A percentile compares a stretch with the other conserved stretches of the same genome.
Evolutionary conservation across 2,797 vertebrate species (phyloP).

Genomic region (Eleutherodactylus coqui): DNA sequence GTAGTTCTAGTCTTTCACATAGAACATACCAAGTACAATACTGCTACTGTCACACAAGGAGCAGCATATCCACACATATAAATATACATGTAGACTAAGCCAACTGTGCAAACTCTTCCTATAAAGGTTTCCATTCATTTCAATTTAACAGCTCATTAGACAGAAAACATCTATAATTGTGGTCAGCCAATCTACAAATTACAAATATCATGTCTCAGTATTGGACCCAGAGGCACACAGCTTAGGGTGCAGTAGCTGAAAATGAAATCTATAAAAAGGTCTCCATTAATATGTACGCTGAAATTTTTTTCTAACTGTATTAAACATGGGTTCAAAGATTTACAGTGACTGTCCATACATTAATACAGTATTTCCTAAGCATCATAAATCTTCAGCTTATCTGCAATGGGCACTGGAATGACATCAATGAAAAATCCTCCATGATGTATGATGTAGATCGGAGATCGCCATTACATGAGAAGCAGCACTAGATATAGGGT

Average conservation of each 20-base stretch:
- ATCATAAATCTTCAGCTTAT: constrained; percentile 31
- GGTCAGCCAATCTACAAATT: neutral
- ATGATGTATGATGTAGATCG: constrained; percentile 30
- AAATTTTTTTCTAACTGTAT: neutral
- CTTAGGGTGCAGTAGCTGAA: neutral
- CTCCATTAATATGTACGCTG: neutral
- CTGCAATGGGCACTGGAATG: neutral
- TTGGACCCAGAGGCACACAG: neutral
- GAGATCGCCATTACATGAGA: constrained; percentile 10
- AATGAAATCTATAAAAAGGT: neutral
- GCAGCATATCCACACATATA: neutral
- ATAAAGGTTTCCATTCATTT: neutral
- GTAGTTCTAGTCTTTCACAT: neutral
- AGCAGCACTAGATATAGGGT: neutral
- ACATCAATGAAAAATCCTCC: neutral
- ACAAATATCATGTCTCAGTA: neutral
- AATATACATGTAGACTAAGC: neutral
- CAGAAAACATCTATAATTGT: neutral
- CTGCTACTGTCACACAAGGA: too few species aligned
- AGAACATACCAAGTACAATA: too few species aligned
- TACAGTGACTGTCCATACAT: neutral
- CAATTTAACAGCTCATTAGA: neutral
- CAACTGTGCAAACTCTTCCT: neutral
- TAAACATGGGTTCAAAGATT: neutral
- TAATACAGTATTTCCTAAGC: neutral